Evolutionary conservation across 2,888 invertebrate genomes (phyloP), one percentile per base, ranked within the genome.

Genomic region (Drosophila longiperda): DNA sequence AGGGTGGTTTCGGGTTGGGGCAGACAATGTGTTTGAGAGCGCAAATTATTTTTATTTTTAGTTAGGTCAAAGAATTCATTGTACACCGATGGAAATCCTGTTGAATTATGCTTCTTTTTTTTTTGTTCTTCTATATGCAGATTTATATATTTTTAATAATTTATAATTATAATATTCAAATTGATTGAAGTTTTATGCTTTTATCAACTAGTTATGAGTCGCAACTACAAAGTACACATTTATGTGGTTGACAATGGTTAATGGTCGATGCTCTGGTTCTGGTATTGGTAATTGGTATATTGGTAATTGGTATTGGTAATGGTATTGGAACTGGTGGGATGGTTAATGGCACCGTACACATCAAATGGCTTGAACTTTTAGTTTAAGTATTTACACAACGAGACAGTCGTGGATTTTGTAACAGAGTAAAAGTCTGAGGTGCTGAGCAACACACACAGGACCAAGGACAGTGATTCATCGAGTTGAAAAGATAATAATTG

Each of bases 351-450:
- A 69, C 29, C 58, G 65, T 59, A 59, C 58, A 55, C 60, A 54
- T 62, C 66, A 12, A 36, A 60, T 61, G 58, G 36, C 49, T 75
- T 71, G 62, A 70, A 78, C 73, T 82, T 81, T 78, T 74, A 69
- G 69, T 60, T 73, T 66, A 64, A 60, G 52, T 81, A 78, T 79
- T 73, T 79, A 79, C 73, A 82, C 60, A 73, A 69, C 78, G 68
- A 81, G 49, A 61, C 64, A 52, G 54, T 66, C 73, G 73, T 81
- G 63, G 60, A 23, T 36, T 50, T 65, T 58, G 63, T 64, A 26
- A 26, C 26, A 26, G 65, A 67, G 48, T 63, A 59, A 57, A 59
- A 59, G 29, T 32, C 57, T 69, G 64, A 69, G n/a, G 59, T 65
- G 50, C 49, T 45, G 48, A 66, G 48, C 52, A 66, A 54, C 62